phyloP scores from a whole-genome alignment of 2,888 invertebrate species.

The Melangyna quadrimaculata region DNA sequence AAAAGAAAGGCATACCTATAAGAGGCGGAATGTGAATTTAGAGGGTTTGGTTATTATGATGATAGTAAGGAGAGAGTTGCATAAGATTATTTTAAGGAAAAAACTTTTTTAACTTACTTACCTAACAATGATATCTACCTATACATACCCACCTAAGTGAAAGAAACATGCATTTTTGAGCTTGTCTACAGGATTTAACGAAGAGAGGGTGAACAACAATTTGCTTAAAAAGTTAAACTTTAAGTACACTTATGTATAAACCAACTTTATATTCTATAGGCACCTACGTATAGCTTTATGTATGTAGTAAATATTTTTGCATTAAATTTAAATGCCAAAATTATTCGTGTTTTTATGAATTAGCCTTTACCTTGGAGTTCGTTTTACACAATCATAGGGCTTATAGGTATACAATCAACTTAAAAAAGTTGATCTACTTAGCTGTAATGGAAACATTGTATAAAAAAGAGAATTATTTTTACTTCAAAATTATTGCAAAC shows the following conservation, averaged over 20 bases:
- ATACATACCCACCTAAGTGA: no score
- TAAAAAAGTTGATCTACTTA: no score
- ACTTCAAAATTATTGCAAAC: no score
- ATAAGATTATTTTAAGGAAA: neutral
- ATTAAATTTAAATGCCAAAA: neutral
- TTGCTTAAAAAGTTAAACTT: neutral
- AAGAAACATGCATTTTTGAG: neutral
- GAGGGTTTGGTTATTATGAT: neutral
- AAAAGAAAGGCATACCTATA: conserved; percentile 29
- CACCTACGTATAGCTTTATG: no score
- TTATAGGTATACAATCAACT: no score
- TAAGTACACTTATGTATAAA: neutral
- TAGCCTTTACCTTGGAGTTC: neutral
- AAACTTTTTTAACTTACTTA: neutral
- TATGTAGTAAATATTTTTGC: neutral
- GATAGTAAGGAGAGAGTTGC: neutral
- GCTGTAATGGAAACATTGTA: no score
- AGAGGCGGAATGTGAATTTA: conserved; percentile 10
- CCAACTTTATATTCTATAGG: no score
- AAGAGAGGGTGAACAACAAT: neutral
- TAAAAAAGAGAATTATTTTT: no score
- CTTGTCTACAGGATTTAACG: neutral
- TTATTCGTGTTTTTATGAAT: neutral
- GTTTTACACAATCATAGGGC: neutral
- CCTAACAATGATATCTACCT: neutral